Conservation (phyloP, 2,888 invertebrate genomes). For the Oscheius sp. region DNA sequence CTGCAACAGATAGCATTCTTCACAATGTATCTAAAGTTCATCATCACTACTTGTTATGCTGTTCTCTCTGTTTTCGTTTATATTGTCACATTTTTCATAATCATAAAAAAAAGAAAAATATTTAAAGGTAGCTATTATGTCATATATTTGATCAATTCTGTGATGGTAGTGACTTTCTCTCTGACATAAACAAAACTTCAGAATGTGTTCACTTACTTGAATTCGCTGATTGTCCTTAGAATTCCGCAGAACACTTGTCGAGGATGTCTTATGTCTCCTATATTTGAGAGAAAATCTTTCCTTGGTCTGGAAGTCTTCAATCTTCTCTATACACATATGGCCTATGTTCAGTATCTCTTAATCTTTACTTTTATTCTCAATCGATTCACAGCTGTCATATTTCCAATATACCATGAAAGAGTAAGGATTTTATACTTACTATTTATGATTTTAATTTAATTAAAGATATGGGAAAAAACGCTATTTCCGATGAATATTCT, state of each 20-base stretch:
- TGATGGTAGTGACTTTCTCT: not conserved
- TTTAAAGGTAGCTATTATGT: not conserved
- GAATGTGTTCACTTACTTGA: conserved; percentile 23
- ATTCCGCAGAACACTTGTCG: conserved; percentile 19
- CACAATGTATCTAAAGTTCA: not conserved
- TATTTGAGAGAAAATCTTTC: not conserved
- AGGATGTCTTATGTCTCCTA: conserved; percentile 12
- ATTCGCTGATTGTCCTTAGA: conserved; percentile 11
- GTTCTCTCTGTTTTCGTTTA: not conserved
- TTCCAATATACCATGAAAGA: not conserved
- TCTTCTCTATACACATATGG: conserved; percentile 4
- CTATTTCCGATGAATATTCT: too few species aligned
- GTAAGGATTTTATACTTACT: too few species aligned
- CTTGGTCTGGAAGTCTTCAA: conserved; percentile 6
- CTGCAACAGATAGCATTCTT: too few species aligned
- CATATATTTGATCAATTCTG: not conserved
- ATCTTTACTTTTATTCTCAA: not conserved
- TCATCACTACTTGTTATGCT: not conserved
- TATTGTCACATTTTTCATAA: not conserved
- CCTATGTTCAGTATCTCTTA: conserved; percentile 12
- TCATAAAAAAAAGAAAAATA: not conserved
- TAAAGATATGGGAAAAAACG: too few species aligned
- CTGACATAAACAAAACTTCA: not conserved
- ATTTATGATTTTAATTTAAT: too few species aligned
- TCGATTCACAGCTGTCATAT: not conserved